Conservation (phyloP, 1,140 invertebrate genomes). For the Pseudomyrmex concolor region DNA sequence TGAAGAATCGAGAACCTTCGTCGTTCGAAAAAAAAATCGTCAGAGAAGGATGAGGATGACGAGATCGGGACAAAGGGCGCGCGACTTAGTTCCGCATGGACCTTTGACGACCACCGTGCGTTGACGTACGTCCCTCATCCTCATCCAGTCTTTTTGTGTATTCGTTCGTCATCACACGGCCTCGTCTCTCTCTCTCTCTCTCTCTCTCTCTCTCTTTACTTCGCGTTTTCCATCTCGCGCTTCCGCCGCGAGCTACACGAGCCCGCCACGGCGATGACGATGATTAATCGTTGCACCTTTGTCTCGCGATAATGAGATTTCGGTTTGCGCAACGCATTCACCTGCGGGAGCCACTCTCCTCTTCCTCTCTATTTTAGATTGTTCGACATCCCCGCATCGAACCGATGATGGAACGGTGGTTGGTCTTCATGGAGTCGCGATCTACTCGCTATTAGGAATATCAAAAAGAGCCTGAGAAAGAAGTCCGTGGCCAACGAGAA, state of each 20-base stretch:
- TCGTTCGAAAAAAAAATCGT: conserved; percentile 41
- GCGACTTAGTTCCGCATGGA: conserved; percentile 73
- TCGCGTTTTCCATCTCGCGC: conserved; percentile 62
- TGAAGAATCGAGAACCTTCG: conserved; percentile 67
- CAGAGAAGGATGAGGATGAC: not conserved
- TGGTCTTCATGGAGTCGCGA: conserved; percentile 18
- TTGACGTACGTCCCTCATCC: conserved; percentile 65
- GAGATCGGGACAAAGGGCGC: conserved; percentile 64
- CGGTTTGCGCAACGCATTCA: conserved; percentile 73
- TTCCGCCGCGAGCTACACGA: conserved; percentile 70
- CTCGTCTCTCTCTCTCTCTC: conserved; percentile 11
- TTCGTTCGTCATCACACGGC: conserved; percentile 27
- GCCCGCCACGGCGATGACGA: conserved; percentile 71
- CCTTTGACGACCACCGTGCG: conserved; percentile 65
- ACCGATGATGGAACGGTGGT: not conserved
- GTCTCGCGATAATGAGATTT: conserved; percentile 81
- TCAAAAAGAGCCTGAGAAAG: conserved; percentile 44
- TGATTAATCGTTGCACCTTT: conserved; percentile 80
- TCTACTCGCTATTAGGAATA: conserved; percentile 49
- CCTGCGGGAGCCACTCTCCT: conserved; percentile 57
- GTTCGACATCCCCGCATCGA: conserved; percentile 32
- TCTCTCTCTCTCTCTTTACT: not conserved
- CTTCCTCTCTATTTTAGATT: conserved; percentile 39
- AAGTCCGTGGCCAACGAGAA: not conserved
- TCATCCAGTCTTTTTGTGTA: conserved; percentile 6